Evolutionary conservation across 2,888 invertebrate genomes (phyloP).

Genomic region (Drosophila aldrichi): DNA sequence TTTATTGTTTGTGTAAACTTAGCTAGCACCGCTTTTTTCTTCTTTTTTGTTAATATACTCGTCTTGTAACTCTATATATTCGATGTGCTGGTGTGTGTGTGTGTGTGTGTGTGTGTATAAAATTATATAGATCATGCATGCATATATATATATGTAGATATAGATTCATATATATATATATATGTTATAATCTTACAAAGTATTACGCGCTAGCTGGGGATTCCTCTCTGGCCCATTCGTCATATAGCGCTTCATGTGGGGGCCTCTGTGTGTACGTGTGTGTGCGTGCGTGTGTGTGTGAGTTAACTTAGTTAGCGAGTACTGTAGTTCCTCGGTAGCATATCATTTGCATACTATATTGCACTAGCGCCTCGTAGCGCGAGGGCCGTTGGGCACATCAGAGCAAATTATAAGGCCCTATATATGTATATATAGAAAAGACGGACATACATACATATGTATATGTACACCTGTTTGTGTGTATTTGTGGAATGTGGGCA

Average conservation of each 20-base stretch:
- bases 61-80: conserved; percentile 36
- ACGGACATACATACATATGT: not conserved
- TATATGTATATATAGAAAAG: not conserved
- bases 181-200: no score
- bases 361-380: conserved; percentile 26
- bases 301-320: conserved; percentile 65
- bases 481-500: conserved; percentile 25
- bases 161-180: not conserved
- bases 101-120: conserved; percentile 13
- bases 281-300: conserved; percentile 18
- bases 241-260: not conserved
- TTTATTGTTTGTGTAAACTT: conserved; percentile 51
- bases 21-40: conserved; percentile 74
- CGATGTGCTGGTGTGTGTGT: conserved; percentile 21
- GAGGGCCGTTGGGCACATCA: conserved; percentile 24
- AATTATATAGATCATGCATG: conserved; percentile 28
- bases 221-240: conserved; percentile 5
- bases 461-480: not conserved
- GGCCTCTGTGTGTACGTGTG: conserved; percentile 2
- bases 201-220: not conserved
- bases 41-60: conserved; percentile 35
- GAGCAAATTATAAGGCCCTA: conserved; percentile 43
- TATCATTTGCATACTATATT: conserved; percentile 34
- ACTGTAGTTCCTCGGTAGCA: conserved; percentile 70
- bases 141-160: conserved; percentile 5